Evolutionary conservation across 2,113 vertebrate species (phyloP), one percentile per base, ranked within the genome.

Genomic region (Manacus vitellinus): DNA sequence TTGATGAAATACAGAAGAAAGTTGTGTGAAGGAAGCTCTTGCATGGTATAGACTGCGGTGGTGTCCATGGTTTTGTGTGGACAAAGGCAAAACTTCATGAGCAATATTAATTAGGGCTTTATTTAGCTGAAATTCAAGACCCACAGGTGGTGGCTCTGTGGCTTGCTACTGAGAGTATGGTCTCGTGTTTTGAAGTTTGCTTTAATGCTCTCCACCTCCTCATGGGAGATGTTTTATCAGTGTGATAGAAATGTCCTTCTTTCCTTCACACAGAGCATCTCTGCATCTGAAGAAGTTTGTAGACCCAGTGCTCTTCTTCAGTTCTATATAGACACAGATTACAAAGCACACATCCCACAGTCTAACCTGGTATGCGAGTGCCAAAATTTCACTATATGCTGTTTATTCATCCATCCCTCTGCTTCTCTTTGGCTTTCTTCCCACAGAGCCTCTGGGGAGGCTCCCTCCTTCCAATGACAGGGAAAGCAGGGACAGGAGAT

Each of bases 71-170:
- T 28, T 92, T 76, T 90, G 51, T 49, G 55, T 67, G 86, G 84
- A 84, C 66, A 86, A 94, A 95, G 72, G n/a, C 67, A 84, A 63
- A 87, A 78, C 51, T 88, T 93, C 54, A 55, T 33, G n/a, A 89
- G 31, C n/a, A 39, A 39, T 37, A 82, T 92, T 92, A 86, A 79
- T 39, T 73, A 47, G 51, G 35, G 31, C 21, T 94, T 94, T 92
- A 91, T 94, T 81, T 92, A 90, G 65, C 59, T 86, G 71, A 90
- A 78, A 89, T 82, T 90, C 58, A 90, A 95, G 81, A 74, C 65
- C 70, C 9, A 12, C 70, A 79, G 81, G 58, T 86, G 55, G 31
- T 70, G 78, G 23, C 37, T 76, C 39, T 85, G 54, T 76, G 88
- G 61, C 46, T 90, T 90, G 27, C 68, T 79, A 46, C 59, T 10